phyloP scores from a whole-genome alignment of 2,888 invertebrate species.

The Drosophila paramelanica region DNA sequence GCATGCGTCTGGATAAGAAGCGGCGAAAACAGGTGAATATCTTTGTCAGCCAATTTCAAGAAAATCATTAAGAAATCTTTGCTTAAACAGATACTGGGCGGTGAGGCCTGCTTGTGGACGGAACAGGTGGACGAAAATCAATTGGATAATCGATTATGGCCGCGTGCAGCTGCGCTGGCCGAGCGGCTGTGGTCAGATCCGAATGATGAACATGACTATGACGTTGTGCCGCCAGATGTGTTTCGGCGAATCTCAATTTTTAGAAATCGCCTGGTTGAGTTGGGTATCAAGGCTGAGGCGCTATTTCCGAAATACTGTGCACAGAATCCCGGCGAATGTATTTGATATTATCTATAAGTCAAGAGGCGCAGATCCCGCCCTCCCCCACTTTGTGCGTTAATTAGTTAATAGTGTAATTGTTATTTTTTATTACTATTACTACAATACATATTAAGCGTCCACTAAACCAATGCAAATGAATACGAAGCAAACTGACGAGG shows the following conservation, averaged over 20 bases:
- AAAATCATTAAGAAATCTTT: background rate
- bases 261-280: constrained; percentile 84
- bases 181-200: constrained; percentile 88
- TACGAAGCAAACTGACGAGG: constrained; percentile 10
- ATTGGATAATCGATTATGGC: constrained; percentile 93
- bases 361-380: constrained; percentile 3
- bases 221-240: constrained; percentile 83
- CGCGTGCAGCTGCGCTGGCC: constrained; percentile 91
- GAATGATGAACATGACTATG: constrained; percentile 84
- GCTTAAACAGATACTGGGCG: constrained; percentile 86
- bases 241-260: constrained; percentile 85
- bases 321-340: constrained; percentile 85
- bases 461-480: constrained; percentile 23
- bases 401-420: constrained; percentile 78
- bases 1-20: constrained; percentile 83
- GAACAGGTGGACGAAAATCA: constrained; percentile 92
- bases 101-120: constrained; percentile 93
- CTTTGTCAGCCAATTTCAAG: background rate
- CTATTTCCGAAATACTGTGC: constrained; percentile 85
- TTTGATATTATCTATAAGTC: constrained; percentile 84
- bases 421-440: constrained; percentile 60
- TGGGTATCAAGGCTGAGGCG: constrained; percentile 85
- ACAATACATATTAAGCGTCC: constrained; percentile 33
- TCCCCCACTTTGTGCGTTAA: constrained; percentile 64
- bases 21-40: constrained; percentile 82